Evolutionary conservation across 2,888 invertebrate genomes (phyloP).

Genomic region (Oegoconia quadripuncta): DNA sequence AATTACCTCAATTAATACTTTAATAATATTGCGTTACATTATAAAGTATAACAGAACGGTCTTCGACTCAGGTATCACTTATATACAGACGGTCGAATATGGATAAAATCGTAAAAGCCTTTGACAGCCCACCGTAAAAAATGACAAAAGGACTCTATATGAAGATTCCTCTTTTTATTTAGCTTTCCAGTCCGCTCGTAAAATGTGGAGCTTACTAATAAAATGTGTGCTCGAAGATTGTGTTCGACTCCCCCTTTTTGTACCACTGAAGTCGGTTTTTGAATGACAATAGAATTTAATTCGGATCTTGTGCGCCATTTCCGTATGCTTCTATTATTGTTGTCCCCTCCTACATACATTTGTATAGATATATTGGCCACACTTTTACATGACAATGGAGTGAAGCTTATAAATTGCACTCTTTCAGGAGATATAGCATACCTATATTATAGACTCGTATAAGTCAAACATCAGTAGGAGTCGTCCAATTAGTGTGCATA

Average conservation of each 20-base stretch:
- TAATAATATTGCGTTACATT: too few species aligned
- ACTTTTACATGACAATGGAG: too few species aligned
- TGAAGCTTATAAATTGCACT: too few species aligned
- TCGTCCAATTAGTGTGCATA: too few species aligned
- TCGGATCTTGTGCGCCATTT: conserved; percentile 32
- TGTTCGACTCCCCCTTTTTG: conserved; percentile 37
- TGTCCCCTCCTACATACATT: conserved; percentile 18
- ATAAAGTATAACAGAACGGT: not conserved
- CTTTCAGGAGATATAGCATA: too few species aligned
- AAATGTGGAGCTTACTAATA: conserved; percentile 59
- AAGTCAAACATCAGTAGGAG: too few species aligned
- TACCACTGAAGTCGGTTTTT: conserved; percentile 14
- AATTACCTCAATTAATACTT: too few species aligned
- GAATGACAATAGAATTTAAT: conserved; percentile 47
- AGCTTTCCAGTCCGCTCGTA: conserved; percentile 59
- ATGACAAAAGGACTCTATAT: conserved; percentile 46
- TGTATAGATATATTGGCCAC: not conserved
- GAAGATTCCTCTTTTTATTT: conserved; percentile 67
- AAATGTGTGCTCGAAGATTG: conserved; percentile 56
- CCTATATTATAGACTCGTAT: too few species aligned
- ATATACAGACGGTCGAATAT: conserved; percentile 19
- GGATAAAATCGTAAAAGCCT: conserved; percentile 66
- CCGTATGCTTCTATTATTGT: conserved; percentile 35
- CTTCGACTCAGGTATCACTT: not conserved
- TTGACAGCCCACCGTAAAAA: conserved; percentile 68